Evolutionary conservation across 2,888 invertebrate genomes (phyloP).

Genomic region (Endotricha flammealis): DNA sequence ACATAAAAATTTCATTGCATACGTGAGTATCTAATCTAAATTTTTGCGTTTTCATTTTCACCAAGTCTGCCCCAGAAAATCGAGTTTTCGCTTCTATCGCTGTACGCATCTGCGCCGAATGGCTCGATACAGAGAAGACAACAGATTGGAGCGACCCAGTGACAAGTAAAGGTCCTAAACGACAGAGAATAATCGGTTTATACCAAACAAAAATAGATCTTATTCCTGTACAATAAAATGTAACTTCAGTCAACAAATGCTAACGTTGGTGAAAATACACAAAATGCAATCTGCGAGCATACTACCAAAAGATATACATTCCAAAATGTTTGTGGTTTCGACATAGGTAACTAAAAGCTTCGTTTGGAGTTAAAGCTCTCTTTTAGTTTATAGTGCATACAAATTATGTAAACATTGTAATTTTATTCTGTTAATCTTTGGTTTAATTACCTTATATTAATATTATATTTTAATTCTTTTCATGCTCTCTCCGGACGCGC

Average conservation of each 20-base stretch:
- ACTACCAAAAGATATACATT: constrained; percentile 50
- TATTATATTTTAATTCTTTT: constrained; percentile 19
- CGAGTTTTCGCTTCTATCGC: constrained; percentile 55
- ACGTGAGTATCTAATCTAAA: not conserved
- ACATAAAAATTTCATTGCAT: constrained; percentile 2
- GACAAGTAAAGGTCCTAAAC: constrained; percentile 43
- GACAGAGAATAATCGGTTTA: constrained; percentile 28
- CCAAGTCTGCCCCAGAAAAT: constrained; percentile 48
- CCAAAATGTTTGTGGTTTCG: constrained; percentile 73
- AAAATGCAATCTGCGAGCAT: constrained; percentile 64
- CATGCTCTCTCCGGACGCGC: constrained; percentile 25
- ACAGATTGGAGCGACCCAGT: constrained; percentile 61
- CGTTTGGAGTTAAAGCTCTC: constrained; percentile 45
- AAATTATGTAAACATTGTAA: constrained; percentile 14
- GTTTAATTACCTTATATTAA: constrained; percentile 14
- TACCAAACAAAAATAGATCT: constrained; percentile 27
- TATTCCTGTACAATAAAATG: constrained; percentile 22
- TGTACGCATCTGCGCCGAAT: constrained; percentile 64
- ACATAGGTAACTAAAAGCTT: constrained; percentile 69
- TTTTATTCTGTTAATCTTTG: not conserved
- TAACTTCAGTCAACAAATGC: constrained; percentile 18
- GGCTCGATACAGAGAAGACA: constrained; percentile 63
- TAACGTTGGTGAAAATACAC: constrained; percentile 43
- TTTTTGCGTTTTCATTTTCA: constrained; percentile 51
- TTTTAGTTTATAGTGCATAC: constrained; percentile 26